Evolutionary conservation across 2,888 invertebrate genomes (phyloP).

Genomic region (Parnassius orleans): DNA sequence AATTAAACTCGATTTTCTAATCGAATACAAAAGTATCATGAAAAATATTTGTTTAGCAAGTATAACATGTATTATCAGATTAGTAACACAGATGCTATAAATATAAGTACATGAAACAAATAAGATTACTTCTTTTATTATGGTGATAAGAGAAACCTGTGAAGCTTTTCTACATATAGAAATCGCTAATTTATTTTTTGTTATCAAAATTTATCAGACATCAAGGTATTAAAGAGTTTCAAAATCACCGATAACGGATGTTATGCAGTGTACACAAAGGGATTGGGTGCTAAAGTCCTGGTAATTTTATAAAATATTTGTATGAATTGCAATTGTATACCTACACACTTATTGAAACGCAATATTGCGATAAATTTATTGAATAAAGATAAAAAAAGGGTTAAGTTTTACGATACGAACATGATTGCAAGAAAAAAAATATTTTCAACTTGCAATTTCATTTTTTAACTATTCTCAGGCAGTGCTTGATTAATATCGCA

Average conservation of each 20-base stretch:
- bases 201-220: constrained; percentile 24
- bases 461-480: too few relatives aligned
- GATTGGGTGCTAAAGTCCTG: constrained; percentile 2
- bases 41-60: too few relatives aligned
- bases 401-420: too few relatives aligned
- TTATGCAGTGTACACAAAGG: constrained; percentile 19
- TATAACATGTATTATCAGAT: constrained; percentile 1
- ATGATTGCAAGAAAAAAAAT: too few relatives aligned
- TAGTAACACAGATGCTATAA: constrained; percentile 12
- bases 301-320: not conserved
- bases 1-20: too few relatives aligned
- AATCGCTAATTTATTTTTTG: constrained; percentile 23
- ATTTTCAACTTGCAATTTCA: too few relatives aligned
- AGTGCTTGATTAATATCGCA: too few relatives aligned
- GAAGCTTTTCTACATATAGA: constrained; percentile 22
- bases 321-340: too few relatives aligned
- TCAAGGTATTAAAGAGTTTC: constrained; percentile 18
- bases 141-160: constrained; percentile 15
- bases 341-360: too few relatives aligned
- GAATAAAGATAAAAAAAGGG: too few relatives aligned
- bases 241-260: constrained; percentile 16
- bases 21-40: too few relatives aligned
- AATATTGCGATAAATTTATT: too few relatives aligned
- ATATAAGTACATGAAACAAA: constrained; percentile 20
- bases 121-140: constrained; percentile 24